Percentiles rank a stretch among this genome's conserved stretches.
Conservation (phyloP, 2,888 invertebrate species). For the Chesias legatella region DNA sequence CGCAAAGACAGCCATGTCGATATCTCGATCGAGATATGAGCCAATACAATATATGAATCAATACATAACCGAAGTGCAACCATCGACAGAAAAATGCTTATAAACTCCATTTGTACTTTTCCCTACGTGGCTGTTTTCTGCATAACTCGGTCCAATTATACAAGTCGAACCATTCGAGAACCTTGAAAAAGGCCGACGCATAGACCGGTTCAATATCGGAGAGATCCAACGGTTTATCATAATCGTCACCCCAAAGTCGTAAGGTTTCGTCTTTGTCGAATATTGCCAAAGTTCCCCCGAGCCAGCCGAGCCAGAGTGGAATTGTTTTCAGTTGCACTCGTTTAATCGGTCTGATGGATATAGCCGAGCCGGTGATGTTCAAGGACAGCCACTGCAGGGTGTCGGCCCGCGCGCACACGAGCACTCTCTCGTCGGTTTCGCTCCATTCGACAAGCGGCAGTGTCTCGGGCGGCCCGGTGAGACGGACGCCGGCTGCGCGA, state of each 20-base stretch:
- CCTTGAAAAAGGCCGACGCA: constrained; percentile 93
- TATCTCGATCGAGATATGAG: too few relatives aligned
- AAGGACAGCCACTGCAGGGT: constrained; percentile 93
- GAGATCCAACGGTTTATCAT: constrained; percentile 91
- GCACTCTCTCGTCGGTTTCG: constrained; percentile 85
- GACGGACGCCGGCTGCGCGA: constrained; percentile 72
- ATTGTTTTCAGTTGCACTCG: constrained; percentile 83
- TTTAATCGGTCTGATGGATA: constrained; percentile 81
- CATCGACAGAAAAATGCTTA: too few relatives aligned
- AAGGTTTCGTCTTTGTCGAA: constrained; percentile 92
- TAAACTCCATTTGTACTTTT: too few relatives aligned
- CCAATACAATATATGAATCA: too few relatives aligned
- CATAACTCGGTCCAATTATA: too few relatives aligned
- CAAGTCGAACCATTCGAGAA: constrained; percentile 20
- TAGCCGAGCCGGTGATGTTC: constrained; percentile 59
- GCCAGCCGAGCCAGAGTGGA: constrained; percentile 86
- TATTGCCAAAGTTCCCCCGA: constrained; percentile 89
- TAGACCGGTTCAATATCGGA: constrained; percentile 91
- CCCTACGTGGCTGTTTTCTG: too few relatives aligned
- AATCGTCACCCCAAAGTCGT: constrained; percentile 93
- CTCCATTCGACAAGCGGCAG: constrained; percentile 96
- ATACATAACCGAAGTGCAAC: too few relatives aligned
- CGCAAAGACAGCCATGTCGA: too few relatives aligned
- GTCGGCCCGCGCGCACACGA: constrained; percentile 93
- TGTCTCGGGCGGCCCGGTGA: constrained; percentile 87